Percentiles rank a stretch among this genome's conserved stretches.
Evolutionary conservation across 2,888 invertebrate species (phyloP).

Genomic region (Spodoptera littoralis): DNA sequence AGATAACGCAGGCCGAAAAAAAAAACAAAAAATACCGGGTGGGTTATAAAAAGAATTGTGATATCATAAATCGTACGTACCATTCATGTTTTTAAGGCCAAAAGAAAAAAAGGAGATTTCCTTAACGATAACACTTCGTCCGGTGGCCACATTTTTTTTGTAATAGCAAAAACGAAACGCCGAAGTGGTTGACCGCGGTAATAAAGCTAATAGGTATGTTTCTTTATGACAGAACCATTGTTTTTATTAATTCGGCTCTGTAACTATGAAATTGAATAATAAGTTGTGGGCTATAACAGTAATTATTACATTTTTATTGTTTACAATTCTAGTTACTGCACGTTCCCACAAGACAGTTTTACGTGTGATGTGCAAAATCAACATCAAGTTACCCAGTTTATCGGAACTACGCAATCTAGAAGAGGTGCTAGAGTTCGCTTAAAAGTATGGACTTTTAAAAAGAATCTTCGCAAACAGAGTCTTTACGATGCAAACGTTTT

Average conservation of each 20-base stretch:
- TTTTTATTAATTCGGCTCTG: constrained; percentile 37
- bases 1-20: constrained; percentile 76
- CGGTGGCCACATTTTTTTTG: constrained; percentile 79
- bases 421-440: too few species aligned
- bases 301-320: constrained; percentile 14
- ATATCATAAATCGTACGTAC: constrained; percentile 87
- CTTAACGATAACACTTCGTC: constrained; percentile 83
- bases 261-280: constrained; percentile 31
- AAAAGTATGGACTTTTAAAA: too few species aligned
- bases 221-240: constrained; percentile 48
- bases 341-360: constrained; percentile 2
- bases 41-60: constrained; percentile 85
- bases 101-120: constrained; percentile 81
- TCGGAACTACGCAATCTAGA: too few species aligned
- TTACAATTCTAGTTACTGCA: constrained; percentile 5
- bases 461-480: too few species aligned
- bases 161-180: constrained; percentile 67
- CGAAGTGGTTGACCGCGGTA: constrained; percentile 61
- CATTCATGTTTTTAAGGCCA: constrained; percentile 84
- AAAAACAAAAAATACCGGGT: constrained; percentile 75
- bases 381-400: too few species aligned
- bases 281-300: constrained; percentile 11
- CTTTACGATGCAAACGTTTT: too few species aligned
- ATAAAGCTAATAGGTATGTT: constrained; percentile 56
- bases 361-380: too few species aligned